Evolutionary conservation across 2,113 vertebrate species (phyloP).

Genomic region (Colistium nudipinnis): DNA sequence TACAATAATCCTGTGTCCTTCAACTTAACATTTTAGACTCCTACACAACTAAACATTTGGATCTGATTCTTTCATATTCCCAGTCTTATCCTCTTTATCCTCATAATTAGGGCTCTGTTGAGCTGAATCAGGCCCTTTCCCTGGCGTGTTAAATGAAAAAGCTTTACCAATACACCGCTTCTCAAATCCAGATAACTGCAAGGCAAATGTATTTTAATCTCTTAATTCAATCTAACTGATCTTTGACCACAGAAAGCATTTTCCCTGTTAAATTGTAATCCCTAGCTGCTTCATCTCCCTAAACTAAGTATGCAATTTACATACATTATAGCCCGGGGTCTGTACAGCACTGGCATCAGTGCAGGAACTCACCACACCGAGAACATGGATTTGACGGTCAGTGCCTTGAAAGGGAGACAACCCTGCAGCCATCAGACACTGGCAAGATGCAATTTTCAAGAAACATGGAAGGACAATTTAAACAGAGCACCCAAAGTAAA

Average conservation of each 20-base stretch:
- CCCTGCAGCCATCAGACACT: conserved; percentile 65
- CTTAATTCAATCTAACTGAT: conserved; percentile 80
- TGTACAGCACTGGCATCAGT: conserved; percentile 36
- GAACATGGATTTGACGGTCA: conserved; percentile 52
- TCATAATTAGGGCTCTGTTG: conserved; percentile 57
- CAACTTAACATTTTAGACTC: conserved; percentile 10
- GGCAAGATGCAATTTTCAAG: conserved; percentile 70
- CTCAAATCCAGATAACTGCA: conserved; percentile 67
- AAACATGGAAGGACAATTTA: conserved; percentile 64
- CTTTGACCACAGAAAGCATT: conserved; percentile 77
- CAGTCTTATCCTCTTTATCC: conserved; percentile 53
- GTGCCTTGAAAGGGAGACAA: conserved; percentile 58
- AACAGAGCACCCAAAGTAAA: conserved; percentile 56
- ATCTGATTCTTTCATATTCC: conserved; percentile 46
- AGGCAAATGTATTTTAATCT: conserved; percentile 78
- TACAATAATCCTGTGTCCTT: conserved; percentile 6
- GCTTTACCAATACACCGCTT: conserved; percentile 58
- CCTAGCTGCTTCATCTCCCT: conserved; percentile 69
- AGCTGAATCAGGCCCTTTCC: conserved; percentile 63
- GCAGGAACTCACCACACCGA: conserved; percentile 34
- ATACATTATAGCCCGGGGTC: conserved; percentile 71
- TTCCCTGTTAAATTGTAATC: conserved; percentile 76
- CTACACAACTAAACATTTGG: conserved; percentile 33
- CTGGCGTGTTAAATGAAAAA: conserved; percentile 59
- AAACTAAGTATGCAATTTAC: conserved; percentile 79